A percentile compares a stretch with the other conserved stretches of the same genome.
Conservation (phyloP, 2,888 invertebrate species). For the Lithophane leautieri region DNA sequence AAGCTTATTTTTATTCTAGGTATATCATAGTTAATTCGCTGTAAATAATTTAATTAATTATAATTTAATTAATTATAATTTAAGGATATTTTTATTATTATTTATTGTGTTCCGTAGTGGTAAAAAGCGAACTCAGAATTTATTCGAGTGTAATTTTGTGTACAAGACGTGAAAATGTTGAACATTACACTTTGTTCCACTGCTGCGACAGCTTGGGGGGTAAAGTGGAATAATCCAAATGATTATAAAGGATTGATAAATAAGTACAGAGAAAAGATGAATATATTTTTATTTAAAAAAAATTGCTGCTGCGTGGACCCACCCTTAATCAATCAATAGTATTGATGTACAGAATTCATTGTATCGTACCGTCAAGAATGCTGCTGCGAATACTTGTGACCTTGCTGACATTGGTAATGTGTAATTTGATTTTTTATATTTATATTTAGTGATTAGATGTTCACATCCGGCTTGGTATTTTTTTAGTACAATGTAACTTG, state of each 20-base stretch:
- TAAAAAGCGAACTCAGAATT: background rate
- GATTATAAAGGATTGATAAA: background rate
- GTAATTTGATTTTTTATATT: constrained; percentile 1
- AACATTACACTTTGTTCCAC: background rate
- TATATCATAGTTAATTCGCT: background rate
- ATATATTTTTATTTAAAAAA: background rate
- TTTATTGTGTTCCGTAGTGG: background rate
- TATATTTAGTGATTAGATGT: too few species aligned
- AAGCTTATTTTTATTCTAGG: background rate
- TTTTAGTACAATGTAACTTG: background rate
- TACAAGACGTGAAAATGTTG: background rate
- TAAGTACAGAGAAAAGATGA: background rate
- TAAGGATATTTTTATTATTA: background rate
- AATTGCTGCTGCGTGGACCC: background rate
- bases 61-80: background rate
- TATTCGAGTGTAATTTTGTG: background rate
- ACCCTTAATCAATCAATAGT: constrained; percentile 2
- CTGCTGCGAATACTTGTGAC: background rate
- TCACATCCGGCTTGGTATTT: background rate
- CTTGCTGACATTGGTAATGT: constrained; percentile 13
- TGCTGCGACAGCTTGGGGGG: too few species aligned
- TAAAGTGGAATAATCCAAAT: background rate
- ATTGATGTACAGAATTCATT: background rate
- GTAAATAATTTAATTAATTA: background rate
- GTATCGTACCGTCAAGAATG: background rate